Percentiles rank a stretch among this genome's conserved stretches.
These are phyloP conservation scores for Motacilla tschutschensis DNA, from an alignment of 2,113 vertebrate genomes.

Conservation along the genomic window DNA sequence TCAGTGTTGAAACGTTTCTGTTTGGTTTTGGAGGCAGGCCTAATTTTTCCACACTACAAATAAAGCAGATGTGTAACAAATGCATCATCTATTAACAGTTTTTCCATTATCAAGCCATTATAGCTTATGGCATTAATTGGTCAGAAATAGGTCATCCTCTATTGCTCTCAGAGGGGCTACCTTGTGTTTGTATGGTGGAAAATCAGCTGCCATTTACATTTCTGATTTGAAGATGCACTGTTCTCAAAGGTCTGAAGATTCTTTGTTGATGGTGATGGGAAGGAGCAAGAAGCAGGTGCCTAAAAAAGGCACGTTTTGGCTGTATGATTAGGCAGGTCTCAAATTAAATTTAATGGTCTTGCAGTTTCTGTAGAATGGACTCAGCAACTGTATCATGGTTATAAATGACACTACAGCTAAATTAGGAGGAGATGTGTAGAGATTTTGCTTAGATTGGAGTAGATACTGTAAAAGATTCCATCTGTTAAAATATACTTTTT, in stretches of 20 bases:
- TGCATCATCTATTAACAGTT: neutral
- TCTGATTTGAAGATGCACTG: neutral
- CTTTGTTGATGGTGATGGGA: neutral
- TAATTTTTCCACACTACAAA: neutral
- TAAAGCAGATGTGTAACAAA: neutral
- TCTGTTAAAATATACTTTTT: neutral
- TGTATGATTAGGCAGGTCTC: neutral
- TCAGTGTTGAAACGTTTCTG: neutral
- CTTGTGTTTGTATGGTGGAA: neutral
- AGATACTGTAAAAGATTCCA: neutral
- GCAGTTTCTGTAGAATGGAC: neutral
- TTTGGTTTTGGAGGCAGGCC: constrained; percentile 8
- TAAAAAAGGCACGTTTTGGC: neutral
- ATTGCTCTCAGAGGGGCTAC: neutral
- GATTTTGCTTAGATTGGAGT: neutral
- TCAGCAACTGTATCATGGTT: neutral
- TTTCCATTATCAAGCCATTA: neutral
- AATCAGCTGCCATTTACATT: neutral
- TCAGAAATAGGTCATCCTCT: neutral
- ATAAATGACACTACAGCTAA: neutral
- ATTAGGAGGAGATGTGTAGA: neutral
- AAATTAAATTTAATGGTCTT: neutral
- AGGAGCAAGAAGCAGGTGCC: neutral
- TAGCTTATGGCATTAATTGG: neutral
- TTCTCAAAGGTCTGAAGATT: neutral